Percentiles rank a stretch among this genome's conserved stretches.
Conservation (phyloP, 1,140 invertebrate species). For the Alviniconcha marisindica region DNA sequence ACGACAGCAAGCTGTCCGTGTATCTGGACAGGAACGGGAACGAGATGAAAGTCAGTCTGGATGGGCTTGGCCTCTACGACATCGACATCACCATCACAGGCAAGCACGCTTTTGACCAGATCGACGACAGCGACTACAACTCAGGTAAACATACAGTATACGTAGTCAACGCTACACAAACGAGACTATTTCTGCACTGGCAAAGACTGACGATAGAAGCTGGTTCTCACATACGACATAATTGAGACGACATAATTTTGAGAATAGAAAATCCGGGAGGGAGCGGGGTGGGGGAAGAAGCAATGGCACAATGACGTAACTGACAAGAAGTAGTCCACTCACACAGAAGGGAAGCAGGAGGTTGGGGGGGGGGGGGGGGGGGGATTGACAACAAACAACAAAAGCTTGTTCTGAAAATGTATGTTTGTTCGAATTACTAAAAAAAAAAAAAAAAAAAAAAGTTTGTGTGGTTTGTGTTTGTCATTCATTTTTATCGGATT, state of each 20-base stretch:
- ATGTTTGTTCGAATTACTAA: too few species aligned
- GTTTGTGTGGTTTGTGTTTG: too few species aligned
- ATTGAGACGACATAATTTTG: background rate
- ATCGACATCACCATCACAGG: conserved; percentile 9
- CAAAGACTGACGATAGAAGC: too few species aligned
- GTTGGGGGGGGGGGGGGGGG: too few species aligned
- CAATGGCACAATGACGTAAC: background rate
- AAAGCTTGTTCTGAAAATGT: too few species aligned
- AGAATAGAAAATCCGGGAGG: too few species aligned
- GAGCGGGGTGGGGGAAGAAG: background rate
- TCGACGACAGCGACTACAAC: conserved; percentile 28
- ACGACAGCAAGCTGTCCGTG: background rate
- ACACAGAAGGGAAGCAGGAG: too few species aligned
- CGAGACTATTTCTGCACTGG: background rate
- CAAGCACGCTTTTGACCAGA: background rate
- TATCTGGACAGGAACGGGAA: conserved; percentile 7
- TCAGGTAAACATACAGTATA: conserved; percentile 1
- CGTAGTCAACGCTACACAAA: background rate
- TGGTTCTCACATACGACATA: background rate
- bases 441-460: too few species aligned
- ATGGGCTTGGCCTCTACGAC: conserved; percentile 29
- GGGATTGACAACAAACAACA: too few species aligned
- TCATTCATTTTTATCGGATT: too few species aligned
- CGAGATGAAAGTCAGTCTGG: conserved; percentile 25
- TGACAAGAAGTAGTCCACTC: background rate